These are phyloP conservation scores for Polietes domitor DNA, from an alignment of 2,888 invertebrate genomes.

Conservation along the genomic window DNA sequence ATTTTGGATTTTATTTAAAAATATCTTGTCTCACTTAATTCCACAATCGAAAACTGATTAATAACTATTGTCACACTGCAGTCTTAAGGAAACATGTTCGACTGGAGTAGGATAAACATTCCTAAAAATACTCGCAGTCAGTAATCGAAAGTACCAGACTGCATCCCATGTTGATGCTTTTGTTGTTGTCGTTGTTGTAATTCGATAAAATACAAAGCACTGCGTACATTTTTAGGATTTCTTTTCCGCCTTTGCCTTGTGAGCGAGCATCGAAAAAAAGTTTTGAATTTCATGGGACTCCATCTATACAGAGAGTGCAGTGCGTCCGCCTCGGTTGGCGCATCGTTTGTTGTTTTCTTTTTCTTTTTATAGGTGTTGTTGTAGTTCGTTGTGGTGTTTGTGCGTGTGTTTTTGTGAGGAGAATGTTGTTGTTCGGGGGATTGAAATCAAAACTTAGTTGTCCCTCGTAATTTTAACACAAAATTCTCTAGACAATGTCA, in stretches of 20 bases:
- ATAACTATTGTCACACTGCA: slow-evolving; percentile 76
- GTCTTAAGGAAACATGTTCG: slow-evolving; percentile 56
- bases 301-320: neutral
- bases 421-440: slow-evolving; percentile 53
- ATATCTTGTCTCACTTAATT: slow-evolving; percentile 64
- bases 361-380: too few species aligned
- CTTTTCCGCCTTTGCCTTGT: slow-evolving; percentile 20
- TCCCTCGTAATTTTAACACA: slow-evolving; percentile 72
- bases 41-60: slow-evolving; percentile 80
- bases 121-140: slow-evolving; percentile 2
- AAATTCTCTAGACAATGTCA: slow-evolving; percentile 76
- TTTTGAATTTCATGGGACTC: slow-evolving; percentile 52
- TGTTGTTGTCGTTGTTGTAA: slow-evolving; percentile 8
- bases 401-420: slow-evolving; percentile 15
- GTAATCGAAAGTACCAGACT: slow-evolving; percentile 31
- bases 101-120: neutral
- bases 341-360: slow-evolving; percentile 38
- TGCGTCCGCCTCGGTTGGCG: slow-evolving; percentile 31
- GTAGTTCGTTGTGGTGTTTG: neutral
- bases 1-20: slow-evolving; percentile 10
- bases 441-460: slow-evolving; percentile 65
- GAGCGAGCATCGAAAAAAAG: slow-evolving; percentile 1
- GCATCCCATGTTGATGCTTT: neutral
- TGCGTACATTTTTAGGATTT: slow-evolving; percentile 48
- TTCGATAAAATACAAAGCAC: slow-evolving; percentile 47